Percentiles rank a stretch among this genome's conserved stretches.
phyloP scores from a whole-genome alignment of 2,888 invertebrate species.

The Eilema depressum region DNA sequence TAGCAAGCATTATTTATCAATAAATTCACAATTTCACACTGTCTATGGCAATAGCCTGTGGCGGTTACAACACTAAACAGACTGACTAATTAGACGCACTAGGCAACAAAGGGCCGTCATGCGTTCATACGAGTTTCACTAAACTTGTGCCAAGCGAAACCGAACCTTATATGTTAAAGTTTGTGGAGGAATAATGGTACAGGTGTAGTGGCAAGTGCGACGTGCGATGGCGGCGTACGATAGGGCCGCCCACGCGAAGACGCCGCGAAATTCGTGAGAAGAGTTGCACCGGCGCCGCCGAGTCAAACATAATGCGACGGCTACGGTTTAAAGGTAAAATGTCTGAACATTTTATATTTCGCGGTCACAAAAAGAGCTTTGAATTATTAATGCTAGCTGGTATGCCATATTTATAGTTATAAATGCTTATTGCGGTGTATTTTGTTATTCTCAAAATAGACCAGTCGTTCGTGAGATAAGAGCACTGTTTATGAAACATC shows the following conservation, averaged over 20 bases:
- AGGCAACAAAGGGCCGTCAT: constrained; percentile 79
- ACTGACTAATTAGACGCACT: constrained; percentile 86
- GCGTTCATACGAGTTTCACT: constrained; percentile 55
- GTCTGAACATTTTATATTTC: constrained; percentile 46
- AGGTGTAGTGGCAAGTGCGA: constrained; percentile 63
- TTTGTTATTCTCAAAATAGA: constrained; percentile 6
- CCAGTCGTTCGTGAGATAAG: background rate
- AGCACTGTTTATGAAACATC: background rate
- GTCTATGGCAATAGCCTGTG: constrained; percentile 72
- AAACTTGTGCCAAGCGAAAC: constrained; percentile 48
- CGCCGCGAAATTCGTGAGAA: constrained; percentile 86
- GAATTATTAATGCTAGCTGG: constrained; percentile 28
- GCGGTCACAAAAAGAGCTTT: constrained; percentile 36
- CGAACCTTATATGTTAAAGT: constrained; percentile 57
- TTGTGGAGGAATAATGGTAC: constrained; percentile 57
- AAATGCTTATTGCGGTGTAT: constrained; percentile 9
- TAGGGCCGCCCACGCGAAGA: constrained; percentile 83
- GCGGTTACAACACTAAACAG: constrained; percentile 81
- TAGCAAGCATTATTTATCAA: constrained; percentile 60
- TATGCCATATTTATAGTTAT: constrained; percentile 14
- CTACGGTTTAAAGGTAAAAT: constrained; percentile 49
- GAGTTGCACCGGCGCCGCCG: constrained; percentile 74
- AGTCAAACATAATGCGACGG: constrained; percentile 64
- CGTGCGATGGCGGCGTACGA: constrained; percentile 80
- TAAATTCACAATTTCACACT: constrained; percentile 80